A percentile compares a stretch with the other conserved stretches of the same genome.
Evolutionary conservation across 2,113 vertebrate genomes (phyloP).

Genomic region (Leucosticte australis): DNA sequence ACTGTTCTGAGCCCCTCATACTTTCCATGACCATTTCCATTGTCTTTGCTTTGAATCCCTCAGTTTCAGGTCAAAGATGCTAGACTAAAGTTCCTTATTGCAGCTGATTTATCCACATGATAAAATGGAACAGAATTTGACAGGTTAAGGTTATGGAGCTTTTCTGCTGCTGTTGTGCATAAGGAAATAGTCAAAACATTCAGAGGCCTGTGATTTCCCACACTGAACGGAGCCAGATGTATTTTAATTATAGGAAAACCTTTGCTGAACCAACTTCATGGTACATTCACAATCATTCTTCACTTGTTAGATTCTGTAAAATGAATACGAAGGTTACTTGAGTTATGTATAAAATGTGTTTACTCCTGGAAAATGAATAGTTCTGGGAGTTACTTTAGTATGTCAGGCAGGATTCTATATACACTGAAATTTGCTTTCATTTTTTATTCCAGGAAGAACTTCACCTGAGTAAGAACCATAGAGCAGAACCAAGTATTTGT

Average conservation of each 20-base stretch:
- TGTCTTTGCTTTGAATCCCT: neutral
- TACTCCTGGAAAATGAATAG: neutral
- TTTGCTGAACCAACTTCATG: neutral
- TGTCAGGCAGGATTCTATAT: neutral
- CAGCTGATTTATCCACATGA: neutral
- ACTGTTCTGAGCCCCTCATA: neutral
- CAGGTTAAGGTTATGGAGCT: neutral
- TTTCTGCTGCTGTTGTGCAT: neutral
- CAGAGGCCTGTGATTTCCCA: neutral
- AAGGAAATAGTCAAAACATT: neutral
- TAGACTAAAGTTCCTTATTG: neutral
- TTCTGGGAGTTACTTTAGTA: neutral
- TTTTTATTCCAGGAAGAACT: neutral
- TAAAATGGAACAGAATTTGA: neutral
- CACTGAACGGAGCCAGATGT: neutral
- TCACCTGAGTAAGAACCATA: neutral
- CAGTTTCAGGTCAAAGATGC: neutral
- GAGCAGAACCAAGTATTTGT: neutral
- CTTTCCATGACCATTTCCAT: neutral
- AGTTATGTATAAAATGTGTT: neutral
- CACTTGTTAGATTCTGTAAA: neutral
- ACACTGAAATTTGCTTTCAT: neutral
- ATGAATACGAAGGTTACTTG: neutral
- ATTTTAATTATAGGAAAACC: conserved; percentile 10
- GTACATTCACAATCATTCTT: neutral